Evolutionary conservation across 2,888 invertebrate species (phyloP).

Genomic region (Seladonia tumulorum): DNA sequence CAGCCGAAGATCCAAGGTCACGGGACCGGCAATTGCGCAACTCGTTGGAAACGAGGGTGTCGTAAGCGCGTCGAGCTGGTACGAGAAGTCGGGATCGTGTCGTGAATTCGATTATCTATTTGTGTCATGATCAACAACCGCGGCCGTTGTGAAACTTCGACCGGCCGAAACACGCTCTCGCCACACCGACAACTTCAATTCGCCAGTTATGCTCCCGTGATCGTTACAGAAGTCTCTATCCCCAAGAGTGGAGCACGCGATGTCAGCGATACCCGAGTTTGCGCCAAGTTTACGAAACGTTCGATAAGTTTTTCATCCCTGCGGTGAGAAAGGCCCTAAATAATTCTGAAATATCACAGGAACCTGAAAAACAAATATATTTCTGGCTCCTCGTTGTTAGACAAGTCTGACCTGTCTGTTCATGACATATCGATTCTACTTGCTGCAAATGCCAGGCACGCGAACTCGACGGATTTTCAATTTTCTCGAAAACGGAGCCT

Average conservation of each 20-base stretch:
- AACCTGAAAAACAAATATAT: no score
- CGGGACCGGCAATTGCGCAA: slow-evolving; percentile 27
- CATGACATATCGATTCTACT: no score
- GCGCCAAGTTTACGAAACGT: not conserved
- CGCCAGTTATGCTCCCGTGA: not conserved
- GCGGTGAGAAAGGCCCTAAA: not conserved
- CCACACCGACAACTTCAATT: not conserved
- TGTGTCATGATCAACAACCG: not conserved
- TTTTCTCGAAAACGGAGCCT: no score
- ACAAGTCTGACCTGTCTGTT: no score
- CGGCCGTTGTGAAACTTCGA: slow-evolving; percentile 20
- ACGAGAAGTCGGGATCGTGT: slow-evolving; percentile 17
- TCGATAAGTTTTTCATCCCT: not conserved
- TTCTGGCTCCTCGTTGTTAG: no score
- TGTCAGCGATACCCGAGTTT: not conserved
- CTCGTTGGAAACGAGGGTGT: slow-evolving; percentile 17
- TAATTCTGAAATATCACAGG: not conserved
- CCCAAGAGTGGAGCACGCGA: not conserved
- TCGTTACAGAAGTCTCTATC: not conserved
- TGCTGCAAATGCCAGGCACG: no score
- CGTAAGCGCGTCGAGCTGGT: slow-evolving; percentile 26
- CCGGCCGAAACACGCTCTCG: not conserved
- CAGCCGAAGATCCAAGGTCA: slow-evolving; percentile 44
- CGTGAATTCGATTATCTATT: slow-evolving; percentile 20
- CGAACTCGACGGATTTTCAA: no score